Evolutionary conservation across 2,888 invertebrate species (phyloP).

Genomic region (Zaprionus bogoriensis): DNA sequence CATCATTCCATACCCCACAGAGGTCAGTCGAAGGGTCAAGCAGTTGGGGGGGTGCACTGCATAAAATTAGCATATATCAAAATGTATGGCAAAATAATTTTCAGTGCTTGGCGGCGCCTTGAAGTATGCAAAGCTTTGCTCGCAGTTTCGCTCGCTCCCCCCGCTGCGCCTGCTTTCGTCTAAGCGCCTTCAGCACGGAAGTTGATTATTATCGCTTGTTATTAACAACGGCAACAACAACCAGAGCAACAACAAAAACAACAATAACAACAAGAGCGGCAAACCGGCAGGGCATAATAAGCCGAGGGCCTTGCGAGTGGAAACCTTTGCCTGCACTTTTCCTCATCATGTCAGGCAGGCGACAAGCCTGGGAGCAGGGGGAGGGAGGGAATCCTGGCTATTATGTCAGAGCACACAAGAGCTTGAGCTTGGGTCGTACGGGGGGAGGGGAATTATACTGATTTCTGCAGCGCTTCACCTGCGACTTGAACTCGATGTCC

Average conservation of each 20-base stretch:
- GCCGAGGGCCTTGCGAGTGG: conserved; percentile 20
- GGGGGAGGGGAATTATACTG: conserved; percentile 8
- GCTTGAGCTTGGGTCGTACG: neutral
- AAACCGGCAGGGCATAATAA: conserved; percentile 38
- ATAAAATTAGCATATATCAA: conserved; percentile 73
- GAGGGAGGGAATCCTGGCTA: conserved; percentile 14
- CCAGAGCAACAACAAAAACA: conserved; percentile 26
- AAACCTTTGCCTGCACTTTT: conserved; percentile 28
- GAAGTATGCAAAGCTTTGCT: conserved; percentile 57
- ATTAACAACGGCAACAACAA: conserved; percentile 67
- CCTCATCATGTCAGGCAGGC: conserved; percentile 23
- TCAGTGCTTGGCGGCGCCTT: conserved; percentile 47
- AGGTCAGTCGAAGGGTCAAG: neutral
- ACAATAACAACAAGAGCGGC: conserved; percentile 27
- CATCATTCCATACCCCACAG: no score
- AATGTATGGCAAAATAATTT: conserved; percentile 36
- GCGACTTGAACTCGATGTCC: conserved; percentile 1
- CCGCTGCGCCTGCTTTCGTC: neutral
- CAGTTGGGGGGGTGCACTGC: conserved; percentile 15
- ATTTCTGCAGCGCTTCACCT: conserved; percentile 18
- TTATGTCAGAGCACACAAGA: conserved; percentile 54
- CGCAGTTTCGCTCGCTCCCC: conserved; percentile 7
- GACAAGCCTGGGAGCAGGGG: neutral
- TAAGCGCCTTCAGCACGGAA: conserved; percentile 69
- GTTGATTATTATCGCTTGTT: conserved; percentile 80